Percentiles rank a stretch among this genome's conserved stretches.
Conservation (phyloP, 2,797 vertebrate genomes). For the Oreortyx pictus region DNA sequence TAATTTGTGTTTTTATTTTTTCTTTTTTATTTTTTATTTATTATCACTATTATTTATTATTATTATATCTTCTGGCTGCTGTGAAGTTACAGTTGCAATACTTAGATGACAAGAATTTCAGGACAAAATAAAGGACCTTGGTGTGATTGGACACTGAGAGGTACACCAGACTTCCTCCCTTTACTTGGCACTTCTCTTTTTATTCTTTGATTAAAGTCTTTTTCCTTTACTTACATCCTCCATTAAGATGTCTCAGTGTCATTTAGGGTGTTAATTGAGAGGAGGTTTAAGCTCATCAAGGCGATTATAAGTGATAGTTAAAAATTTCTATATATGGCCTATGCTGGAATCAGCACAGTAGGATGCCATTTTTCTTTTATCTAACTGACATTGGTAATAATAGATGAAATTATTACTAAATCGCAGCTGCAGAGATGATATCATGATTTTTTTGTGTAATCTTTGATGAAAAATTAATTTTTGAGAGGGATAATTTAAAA, state of each 20-base stretch:
- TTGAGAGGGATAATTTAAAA: conserved; percentile 89
- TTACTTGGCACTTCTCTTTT: conserved; percentile 65
- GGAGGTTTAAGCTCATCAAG: conserved; percentile 94
- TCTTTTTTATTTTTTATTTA: background rate
- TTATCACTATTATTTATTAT: no score
- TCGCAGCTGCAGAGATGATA: conserved; percentile 91
- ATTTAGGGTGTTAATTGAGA: conserved; percentile 97
- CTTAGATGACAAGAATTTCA: conserved; percentile 46
- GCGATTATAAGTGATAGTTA: conserved; percentile 95
- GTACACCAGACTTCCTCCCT: conserved; percentile 43
- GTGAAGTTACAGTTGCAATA: background rate
- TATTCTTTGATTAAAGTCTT: conserved; percentile 85
- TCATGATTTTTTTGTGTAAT: conserved; percentile 90
- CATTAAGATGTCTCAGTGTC: conserved; percentile 91
- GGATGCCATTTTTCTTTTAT: conserved; percentile 92
- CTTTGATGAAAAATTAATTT: conserved; percentile 87
- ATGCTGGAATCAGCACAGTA: conserved; percentile 88
- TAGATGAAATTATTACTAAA: conserved; percentile 92
- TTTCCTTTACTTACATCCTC: conserved; percentile 87
- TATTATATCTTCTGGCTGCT: background rate
- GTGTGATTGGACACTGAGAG: conserved; percentile 52
- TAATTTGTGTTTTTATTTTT: background rate
- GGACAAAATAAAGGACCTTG: conserved; percentile 42
- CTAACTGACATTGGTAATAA: conserved; percentile 92
- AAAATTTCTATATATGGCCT: conserved; percentile 94